Evolutionary conservation across 2,113 vertebrate genomes (phyloP).

Genomic region (Ptilorrhoa leucosticta): DNA sequence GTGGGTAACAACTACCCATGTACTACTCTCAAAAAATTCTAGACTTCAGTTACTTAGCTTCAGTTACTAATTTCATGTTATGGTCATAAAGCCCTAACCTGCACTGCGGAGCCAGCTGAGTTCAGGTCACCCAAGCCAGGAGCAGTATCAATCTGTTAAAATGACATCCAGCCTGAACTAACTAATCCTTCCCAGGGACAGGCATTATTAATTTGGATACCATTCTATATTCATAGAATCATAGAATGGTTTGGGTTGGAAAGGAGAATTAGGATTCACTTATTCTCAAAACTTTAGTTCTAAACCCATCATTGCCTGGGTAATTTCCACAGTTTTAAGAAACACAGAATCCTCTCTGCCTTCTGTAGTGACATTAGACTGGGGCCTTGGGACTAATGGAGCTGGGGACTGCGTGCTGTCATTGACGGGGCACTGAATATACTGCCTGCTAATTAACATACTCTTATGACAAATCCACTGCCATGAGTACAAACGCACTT

Average conservation of each 20-base stretch:
- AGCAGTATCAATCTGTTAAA: not conserved
- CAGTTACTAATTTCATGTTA: not conserved
- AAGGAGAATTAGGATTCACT: not conserved
- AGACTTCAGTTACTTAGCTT: not conserved
- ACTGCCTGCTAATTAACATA: not conserved
- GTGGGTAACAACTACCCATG: not conserved
- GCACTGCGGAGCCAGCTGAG: not conserved
- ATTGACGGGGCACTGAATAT: not conserved
- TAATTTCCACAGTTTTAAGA: not conserved
- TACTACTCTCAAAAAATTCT: not conserved
- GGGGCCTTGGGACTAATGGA: not conserved
- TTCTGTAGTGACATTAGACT: rapidly evolving
- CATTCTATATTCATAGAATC: not conserved
- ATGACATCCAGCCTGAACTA: not conserved
- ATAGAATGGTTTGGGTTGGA: not conserved
- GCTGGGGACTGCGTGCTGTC: not conserved
- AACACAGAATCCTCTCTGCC: not conserved
- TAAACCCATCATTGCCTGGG: not conserved
- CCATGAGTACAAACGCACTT: not conserved
- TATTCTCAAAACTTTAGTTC: not conserved
- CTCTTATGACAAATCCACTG: not conserved
- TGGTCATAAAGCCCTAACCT: not conserved
- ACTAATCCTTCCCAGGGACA: not conserved
- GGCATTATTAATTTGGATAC: not conserved
- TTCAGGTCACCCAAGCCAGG: not conserved